These are phyloP conservation scores for Aphelenchoides fujianensis DNA, from an alignment of 1,140 invertebrate genomes.

Conservation along the genomic window DNA sequence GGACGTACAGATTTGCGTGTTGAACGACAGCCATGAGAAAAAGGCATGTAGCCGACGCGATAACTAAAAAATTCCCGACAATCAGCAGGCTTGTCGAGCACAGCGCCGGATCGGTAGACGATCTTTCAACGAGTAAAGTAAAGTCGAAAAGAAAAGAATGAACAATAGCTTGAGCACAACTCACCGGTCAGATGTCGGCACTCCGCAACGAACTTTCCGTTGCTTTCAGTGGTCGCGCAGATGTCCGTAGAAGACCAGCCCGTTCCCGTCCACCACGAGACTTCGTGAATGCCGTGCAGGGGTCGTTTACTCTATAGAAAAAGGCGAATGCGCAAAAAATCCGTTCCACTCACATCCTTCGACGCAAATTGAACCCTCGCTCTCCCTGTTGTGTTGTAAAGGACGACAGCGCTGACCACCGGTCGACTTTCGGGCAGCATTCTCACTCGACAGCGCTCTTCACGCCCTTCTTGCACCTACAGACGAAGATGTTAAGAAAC, in stretches of 20 bases:
- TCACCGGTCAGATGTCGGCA: slow-evolving; percentile 6
- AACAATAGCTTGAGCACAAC: too few relatives aligned
- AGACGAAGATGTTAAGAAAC: too few relatives aligned
- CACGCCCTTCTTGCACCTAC: neutral
- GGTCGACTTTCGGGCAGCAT: neutral
- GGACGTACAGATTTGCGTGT: neutral
- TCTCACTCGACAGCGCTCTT: neutral
- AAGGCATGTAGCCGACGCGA: neutral
- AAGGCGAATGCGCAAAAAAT: neutral
- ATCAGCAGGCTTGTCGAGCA: neutral
- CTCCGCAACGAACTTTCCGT: neutral
- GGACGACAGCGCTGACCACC: neutral
- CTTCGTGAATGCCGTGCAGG: neutral
- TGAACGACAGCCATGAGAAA: neutral
- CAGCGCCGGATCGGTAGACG: neutral
- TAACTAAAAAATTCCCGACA: neutral
- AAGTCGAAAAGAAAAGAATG: neutral
- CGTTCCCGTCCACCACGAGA: neutral
- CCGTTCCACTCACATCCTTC: neutral
- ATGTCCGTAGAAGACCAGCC: neutral
- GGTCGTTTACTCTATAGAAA: neutral
- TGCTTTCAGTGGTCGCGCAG: neutral
- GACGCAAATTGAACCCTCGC: too few relatives aligned
- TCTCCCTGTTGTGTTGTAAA: too few relatives aligned
- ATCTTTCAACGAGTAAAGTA: neutral